phyloP scores from a whole-genome alignment of 2,888 invertebrate genomes.

The Ditylenchus weischeri region DNA sequence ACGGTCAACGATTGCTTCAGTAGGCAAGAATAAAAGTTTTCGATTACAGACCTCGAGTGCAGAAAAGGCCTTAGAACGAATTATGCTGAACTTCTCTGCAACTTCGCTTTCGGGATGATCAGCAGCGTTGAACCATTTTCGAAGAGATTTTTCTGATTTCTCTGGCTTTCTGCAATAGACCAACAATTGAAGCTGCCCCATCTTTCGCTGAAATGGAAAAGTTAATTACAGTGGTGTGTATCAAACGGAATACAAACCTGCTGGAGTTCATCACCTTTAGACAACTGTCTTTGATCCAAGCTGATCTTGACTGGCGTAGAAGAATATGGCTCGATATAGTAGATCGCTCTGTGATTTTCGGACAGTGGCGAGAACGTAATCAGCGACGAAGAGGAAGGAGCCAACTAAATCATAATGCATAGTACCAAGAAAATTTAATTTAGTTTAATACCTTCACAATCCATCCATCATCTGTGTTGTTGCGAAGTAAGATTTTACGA shows the following conservation, averaged over 20 bases:
- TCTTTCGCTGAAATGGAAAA: not conserved
- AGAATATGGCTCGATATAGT: not conserved
- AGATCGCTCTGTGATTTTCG: not conserved
- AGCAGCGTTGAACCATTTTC: not conserved
- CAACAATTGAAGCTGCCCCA: not conserved
- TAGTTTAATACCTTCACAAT: not conserved
- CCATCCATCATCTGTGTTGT: not conserved
- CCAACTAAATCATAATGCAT: not conserved
- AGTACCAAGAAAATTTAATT: not conserved
- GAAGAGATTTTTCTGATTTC: not conserved
- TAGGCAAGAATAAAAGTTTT: not conserved
- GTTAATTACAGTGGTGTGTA: not conserved
- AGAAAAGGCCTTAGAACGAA: not conserved
- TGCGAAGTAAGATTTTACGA: not conserved
- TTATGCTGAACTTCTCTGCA: not conserved
- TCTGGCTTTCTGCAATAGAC: not conserved
- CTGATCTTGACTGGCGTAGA: not conserved
- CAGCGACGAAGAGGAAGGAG: not conserved
- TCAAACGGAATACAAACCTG: not conserved
- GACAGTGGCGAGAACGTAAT: not conserved
- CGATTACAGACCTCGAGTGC: conserved; percentile 3
- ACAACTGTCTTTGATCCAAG: not conserved
- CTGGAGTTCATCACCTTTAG: not conserved
- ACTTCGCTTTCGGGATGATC: not conserved
- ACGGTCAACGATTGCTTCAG: not conserved